Evolutionary conservation across 2,888 invertebrate species (phyloP).

Genomic region (Leucophenga montana): DNA sequence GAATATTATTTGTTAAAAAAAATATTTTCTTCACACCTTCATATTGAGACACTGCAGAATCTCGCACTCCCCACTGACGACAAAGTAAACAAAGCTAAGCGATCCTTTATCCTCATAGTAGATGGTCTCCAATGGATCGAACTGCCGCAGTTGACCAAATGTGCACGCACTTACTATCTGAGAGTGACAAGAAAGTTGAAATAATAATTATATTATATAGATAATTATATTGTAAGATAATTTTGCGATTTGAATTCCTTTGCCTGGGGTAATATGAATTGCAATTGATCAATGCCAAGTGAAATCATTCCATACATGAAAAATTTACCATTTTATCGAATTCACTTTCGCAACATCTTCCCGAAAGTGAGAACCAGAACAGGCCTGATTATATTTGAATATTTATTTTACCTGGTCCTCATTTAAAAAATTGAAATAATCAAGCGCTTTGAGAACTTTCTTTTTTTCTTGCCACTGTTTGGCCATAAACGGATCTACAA

Average conservation of each 20-base stretch:
- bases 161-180: constrained; percentile 60
- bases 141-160: constrained; percentile 62
- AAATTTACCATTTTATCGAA: no score
- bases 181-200: background rate
- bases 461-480: constrained; percentile 66
- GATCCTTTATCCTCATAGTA: constrained; percentile 64
- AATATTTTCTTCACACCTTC: constrained; percentile 47
- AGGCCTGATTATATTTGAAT: background rate
- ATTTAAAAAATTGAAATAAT: constrained; percentile 67
- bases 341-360: no score
- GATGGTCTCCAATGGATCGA: constrained; percentile 66
- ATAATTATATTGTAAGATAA: no score
- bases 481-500: constrained; percentile 63
- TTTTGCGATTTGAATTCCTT: no score
- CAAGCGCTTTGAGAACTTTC: constrained; percentile 60
- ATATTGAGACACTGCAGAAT: constrained; percentile 70
- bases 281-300: no score
- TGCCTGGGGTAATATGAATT: no score
- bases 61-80: constrained; percentile 70
- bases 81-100: constrained; percentile 67
- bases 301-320: no score
- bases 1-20: background rate
- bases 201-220: background rate
- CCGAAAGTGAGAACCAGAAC: no score
- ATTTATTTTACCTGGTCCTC: constrained; percentile 57